Base-by-base conservation (phyloP, 1,140 invertebrate genomes). In the Octopus bimaculoides region DNA sequence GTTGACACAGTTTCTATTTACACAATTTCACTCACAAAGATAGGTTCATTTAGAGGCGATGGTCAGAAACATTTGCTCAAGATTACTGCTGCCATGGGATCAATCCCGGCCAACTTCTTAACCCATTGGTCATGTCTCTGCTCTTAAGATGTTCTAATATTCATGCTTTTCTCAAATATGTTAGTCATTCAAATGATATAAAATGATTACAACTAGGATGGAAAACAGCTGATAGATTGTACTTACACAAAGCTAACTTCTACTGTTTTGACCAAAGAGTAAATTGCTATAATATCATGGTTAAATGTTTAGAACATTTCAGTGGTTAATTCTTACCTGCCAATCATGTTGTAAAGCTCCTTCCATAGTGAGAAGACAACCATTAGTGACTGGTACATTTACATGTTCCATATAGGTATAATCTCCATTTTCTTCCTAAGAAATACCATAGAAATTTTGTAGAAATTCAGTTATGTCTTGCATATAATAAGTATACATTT, bases 301-400 rank as follows among this genome's bases (percentile, higher is more conserved):
- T 71, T 17, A 71, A 71, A 71, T 12, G 66, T 71, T 71, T 14
- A n/a, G 17, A 71, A 9, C 26, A 71, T n/a, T 71, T 6, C 17
- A 12, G 26, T 6, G 26, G 8, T 71, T 6, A 17, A 89, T 69
- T 5, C 82, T 78, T 79, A 90, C 89, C 88, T 90, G 88, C 91
- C 91, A 92, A 79, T 92, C 91, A 71, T 88, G 84, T 78, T 92
- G 91, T 71, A 87, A 88, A 20, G 85, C 84, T 8, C 91, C 91
- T 83, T 91, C 91, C 91, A 92, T 91, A 10, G 91, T 85, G 1
- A 92, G 81, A 61, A 91, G 81, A 66, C 88, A 87, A 4, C 91
- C 91, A 83, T 88, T 86, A 14, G 85, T 85, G 26, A 92, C 83
- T 41, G 84, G 87, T 14, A 90, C 69, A 20, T 84, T 84, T 7